Evolutionary conservation across 1,140 invertebrate genomes (phyloP), one percentile per base, ranked within the genome.

Genomic region (Drosophila sechellia): DNA sequence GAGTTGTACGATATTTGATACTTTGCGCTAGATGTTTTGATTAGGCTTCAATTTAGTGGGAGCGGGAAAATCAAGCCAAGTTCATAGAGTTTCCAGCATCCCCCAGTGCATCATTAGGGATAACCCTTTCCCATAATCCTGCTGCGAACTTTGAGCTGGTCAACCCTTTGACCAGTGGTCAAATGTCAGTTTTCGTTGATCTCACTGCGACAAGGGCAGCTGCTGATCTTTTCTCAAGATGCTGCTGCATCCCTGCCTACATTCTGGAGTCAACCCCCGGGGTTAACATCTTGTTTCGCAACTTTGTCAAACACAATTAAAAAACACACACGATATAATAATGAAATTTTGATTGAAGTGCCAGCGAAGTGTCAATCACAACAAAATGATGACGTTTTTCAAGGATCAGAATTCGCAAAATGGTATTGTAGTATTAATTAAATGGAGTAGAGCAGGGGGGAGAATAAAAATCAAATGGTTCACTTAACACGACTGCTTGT

Each of bases 241-340:
- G 49, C 70, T 65, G 76, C 55, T 42, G 63, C 61, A 59, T 56
- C 65, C 64, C 55, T 49, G 40, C 40, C 63, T 46, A 31, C 49
- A 39, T 1, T 53, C 31, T 11, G 12, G 35, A 70, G 66, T 70
- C 66, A 77, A 69, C 73, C 74, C 74, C 37, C 73, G 73, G 53
- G 74, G 74, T 75, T 54, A 73, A 73, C 76, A 87, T 89, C 84
- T 87, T 87, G 84, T 84, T 89, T 83, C 45, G 72, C 84, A 89
- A 87, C 84, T 87, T 76, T 87, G 84, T 80, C 83, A 87, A 79
- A 75, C 61, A 77, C 73, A 85, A 85, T 85, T 85, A 85, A 77
- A 71, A 70, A 54, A 77, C 34, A 73, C 60, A 78, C 48, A 61
- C 61, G 31, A 60, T 55, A 42, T 43, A 35, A 77, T 83, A 87